phyloP scores from a whole-genome alignment of 2,888 invertebrate genomes.

The Brachypalpus laphriformis region DNA sequence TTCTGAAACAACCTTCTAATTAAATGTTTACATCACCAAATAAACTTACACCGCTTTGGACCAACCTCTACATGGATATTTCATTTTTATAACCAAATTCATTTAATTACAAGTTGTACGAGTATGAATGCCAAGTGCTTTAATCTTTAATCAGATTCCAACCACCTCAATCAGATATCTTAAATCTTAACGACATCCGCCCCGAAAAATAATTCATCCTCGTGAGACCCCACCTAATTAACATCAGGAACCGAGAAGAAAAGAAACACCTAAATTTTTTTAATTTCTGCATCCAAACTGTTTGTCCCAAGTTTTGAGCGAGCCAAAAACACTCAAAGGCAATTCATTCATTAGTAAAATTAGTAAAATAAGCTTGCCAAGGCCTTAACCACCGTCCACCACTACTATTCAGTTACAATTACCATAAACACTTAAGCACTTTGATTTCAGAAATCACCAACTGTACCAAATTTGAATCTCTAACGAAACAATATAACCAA shows the following conservation, averaged over 20 bases:
- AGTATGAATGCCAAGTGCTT: constrained; percentile 23
- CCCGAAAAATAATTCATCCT: constrained; percentile 20
- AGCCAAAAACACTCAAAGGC: background rate
- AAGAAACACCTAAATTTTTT: background rate
- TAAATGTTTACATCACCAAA: no score
- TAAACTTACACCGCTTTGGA: no score
- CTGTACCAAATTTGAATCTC: constrained; percentile 13
- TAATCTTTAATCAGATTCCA: constrained; percentile 16
- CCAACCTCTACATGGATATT: no score
- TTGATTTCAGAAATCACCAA: constrained; percentile 6
- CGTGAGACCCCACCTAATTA: constrained; percentile 14
- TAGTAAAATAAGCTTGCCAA: constrained; percentile 16
- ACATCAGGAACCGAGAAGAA: constrained; percentile 17
- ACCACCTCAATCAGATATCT: constrained; percentile 3
- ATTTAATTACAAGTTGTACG: constrained; percentile 1
- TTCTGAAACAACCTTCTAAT: no score
- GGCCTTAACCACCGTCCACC: background rate
- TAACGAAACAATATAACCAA: constrained; percentile 17
- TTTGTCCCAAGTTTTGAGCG: background rate
- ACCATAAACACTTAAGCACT: constrained; percentile 34
- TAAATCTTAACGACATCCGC: constrained; percentile 37
- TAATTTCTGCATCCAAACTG: constrained; percentile 5
- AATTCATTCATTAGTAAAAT: constrained; percentile 30
- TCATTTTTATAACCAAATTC: background rate
- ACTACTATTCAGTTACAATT: background rate